Evolutionary conservation across 2,113 vertebrate species (phyloP), one percentile per base, ranked within the genome.

Genomic region (Perccottus glenii): DNA sequence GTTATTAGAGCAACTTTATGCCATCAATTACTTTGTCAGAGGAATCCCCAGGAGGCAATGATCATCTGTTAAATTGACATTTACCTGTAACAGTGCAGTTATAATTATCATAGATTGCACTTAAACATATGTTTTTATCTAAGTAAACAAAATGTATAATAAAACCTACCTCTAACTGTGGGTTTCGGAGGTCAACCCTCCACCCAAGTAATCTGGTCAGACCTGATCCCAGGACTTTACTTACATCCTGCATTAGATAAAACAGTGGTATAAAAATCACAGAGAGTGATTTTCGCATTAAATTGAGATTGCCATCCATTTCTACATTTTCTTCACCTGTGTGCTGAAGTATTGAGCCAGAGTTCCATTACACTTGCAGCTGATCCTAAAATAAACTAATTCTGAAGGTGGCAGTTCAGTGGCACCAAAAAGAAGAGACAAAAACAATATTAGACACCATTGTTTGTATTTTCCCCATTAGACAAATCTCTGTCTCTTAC

Each of bases 31-130:
- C 97, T 95, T 98, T 89, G 95, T 92, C 32, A 98, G 64, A 48
- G 96, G 94, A 68, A 98, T 94, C 53, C 97, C 96, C 43, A 94
- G 70, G 3, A 98, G 92, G 42, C 89, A 93, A 67, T 94, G 89
- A 64, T 94, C 70, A 27, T 96, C 94, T 88, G 90, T 98, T 69
- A 99, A 88, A 83, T 94, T 90, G 15, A 98, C 76, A 72, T 93
- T 95, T 8, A 98, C 81, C 97, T 96, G 80, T 85, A 90, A 33
- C 68, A 40, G 51, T 45, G 5, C 42, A 46, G 2, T 52, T 52
- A 60, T 2, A 63, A 42, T 12, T 2, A 2, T 6, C 4, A 42
- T 8, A 5, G 6, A 7, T 15, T 15, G 32, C 32, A 12, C 12
- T 3, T 35, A 53, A 53, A 36, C 6, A 12, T 33, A 35, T 53